phyloP scores from a whole-genome alignment of 1,140 invertebrate genomes.

The Mamestra configurata region DNA sequence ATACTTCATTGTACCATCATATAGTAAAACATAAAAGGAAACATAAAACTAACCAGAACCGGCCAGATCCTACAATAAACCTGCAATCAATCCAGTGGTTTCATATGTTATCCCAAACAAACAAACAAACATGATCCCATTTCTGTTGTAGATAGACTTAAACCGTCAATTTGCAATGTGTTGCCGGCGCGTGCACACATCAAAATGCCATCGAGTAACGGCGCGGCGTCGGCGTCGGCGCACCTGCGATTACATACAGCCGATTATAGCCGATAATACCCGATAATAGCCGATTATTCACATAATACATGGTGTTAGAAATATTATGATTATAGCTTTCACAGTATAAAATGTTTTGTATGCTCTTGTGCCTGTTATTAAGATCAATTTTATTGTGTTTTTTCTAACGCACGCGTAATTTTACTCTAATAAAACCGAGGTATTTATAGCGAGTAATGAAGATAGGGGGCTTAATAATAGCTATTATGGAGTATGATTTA shows the following conservation, averaged over 20 bases:
- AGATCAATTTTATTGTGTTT: constrained; percentile 31
- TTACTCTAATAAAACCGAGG: neutral
- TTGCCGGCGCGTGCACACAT: constrained; percentile 54
- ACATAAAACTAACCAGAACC: too few species aligned
- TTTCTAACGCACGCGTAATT: constrained; percentile 41
- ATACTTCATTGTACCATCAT: too few species aligned
- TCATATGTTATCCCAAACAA: constrained; percentile 29
- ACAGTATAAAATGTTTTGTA: constrained; percentile 17
- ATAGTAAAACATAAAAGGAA: too few species aligned
- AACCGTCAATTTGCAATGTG: constrained; percentile 69
- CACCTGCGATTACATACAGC: constrained; percentile 53
- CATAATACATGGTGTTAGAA: constrained; percentile 57
- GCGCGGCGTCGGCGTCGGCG: too few species aligned
- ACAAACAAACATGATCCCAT: constrained; percentile 32
- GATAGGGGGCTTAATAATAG: constrained; percentile 14
- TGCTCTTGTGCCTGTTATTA: constrained; percentile 40
- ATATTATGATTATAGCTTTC: constrained; percentile 58
- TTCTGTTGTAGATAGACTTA: constrained; percentile 34
- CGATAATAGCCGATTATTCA: constrained; percentile 61
- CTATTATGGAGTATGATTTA: constrained; percentile 25
- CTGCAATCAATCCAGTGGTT: neutral
- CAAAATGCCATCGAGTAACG: constrained; percentile 60
- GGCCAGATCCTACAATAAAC: neutral
- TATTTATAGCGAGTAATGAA: constrained; percentile 44
- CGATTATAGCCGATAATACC: constrained; percentile 56